A percentile compares a stretch with the other conserved stretches of the same genome.
phyloP scores from a whole-genome alignment of 2,797 vertebrate genomes.

The Botia almorhae region DNA sequence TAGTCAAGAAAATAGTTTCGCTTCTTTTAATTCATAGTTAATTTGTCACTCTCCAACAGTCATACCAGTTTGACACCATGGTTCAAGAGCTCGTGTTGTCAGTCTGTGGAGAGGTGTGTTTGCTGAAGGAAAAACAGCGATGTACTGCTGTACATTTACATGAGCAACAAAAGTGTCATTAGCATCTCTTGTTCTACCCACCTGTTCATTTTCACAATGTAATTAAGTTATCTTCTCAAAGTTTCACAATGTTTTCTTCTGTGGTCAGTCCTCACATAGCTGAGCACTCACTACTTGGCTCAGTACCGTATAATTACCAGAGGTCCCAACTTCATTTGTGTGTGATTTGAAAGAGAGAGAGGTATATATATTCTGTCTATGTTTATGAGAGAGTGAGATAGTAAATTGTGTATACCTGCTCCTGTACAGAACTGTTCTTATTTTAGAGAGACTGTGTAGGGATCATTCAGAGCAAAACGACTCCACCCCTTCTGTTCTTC shows the following conservation, averaged over 20 bases:
- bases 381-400: neutral
- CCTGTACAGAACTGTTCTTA: neutral
- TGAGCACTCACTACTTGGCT: conserved; percentile 13
- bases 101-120: neutral
- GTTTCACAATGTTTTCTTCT: conserved; percentile 15
- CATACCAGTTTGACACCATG: neutral
- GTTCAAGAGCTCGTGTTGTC: neutral
- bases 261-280: conserved; percentile 17
- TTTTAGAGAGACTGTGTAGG: conserved; percentile 2
- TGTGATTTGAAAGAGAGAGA: neutral
- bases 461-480: neutral
- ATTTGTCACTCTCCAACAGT: neutral
- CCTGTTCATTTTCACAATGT: conserved; percentile 22
- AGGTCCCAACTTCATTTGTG: conserved; percentile 4
- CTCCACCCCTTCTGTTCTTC: too few relatives aligned
- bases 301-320: conserved; percentile 39
- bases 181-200: conserved; percentile 19
- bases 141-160: neutral
- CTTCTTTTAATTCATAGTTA: too few relatives aligned
- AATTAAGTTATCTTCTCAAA: conserved; percentile 16
- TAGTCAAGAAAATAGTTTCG: neutral
- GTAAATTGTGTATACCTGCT: conserved; percentile 20
- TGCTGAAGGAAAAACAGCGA: conserved; percentile 1
- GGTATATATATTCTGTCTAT: neutral
- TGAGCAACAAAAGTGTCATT: conserved; percentile 7